Evolutionary conservation across 2,113 vertebrate species (phyloP).

Genomic region (Nesoenas mayeri): DNA sequence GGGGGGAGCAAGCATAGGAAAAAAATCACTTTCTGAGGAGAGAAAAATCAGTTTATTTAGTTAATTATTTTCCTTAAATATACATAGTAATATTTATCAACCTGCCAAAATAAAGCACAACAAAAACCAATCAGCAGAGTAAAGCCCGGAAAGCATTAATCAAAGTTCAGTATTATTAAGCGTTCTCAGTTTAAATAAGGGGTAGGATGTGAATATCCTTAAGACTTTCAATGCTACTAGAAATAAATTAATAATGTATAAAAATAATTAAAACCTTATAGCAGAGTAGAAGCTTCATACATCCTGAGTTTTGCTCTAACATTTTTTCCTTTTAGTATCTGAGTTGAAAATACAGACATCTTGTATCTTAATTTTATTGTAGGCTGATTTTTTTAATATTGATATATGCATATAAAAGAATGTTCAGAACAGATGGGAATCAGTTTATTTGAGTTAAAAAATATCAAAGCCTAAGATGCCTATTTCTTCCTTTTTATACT

Average conservation of each 20-base stretch:
- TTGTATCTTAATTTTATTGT: not conserved
- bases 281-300: constrained; percentile 47
- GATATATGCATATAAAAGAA: constrained; percentile 15
- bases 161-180: constrained; percentile 43
- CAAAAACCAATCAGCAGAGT: constrained; percentile 11
- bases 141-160: constrained; percentile 60
- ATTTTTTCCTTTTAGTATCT: not conserved
- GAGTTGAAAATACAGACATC: constrained; percentile 24
- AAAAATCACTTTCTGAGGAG: constrained; percentile 20
- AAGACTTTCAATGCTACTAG: constrained; percentile 56
- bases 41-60: constrained; percentile 14
- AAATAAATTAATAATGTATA: constrained; percentile 63
- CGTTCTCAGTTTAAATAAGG: constrained; percentile 53
- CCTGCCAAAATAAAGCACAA: constrained; percentile 22
- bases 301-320: constrained; percentile 14
- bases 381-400: not conserved
- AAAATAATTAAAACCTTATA: constrained; percentile 58
- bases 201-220: constrained; percentile 54
- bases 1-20: not conserved
- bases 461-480: not conserved
- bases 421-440: not conserved
- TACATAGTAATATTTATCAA: constrained; percentile 39
- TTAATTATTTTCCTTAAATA: constrained; percentile 27
- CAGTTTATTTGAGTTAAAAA: not conserved
- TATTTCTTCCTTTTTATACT: not conserved